Percentiles rank a stretch among this genome's conserved stretches.
Evolutionary conservation across 1,140 invertebrate genomes (phyloP).

Genomic region (Sipha flava): DNA sequence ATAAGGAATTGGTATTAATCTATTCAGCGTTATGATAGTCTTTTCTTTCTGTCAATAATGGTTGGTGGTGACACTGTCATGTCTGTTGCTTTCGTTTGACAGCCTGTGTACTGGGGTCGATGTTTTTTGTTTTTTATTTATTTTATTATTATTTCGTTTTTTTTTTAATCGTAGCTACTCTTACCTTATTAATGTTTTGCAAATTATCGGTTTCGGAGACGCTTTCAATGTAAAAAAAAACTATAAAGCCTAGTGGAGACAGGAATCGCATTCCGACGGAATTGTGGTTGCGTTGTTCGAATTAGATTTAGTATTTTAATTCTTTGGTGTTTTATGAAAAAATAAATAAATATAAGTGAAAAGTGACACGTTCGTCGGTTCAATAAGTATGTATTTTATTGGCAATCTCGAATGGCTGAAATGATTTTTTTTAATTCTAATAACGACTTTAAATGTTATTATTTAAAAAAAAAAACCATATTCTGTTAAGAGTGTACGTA

Average conservation of each 20-base stretch:
- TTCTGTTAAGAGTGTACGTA: conserved; percentile 4
- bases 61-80: neutral
- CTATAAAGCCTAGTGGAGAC: neutral
- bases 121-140: neutral
- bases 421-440: conserved; percentile 9
- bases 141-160: neutral
- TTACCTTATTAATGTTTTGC: neutral
- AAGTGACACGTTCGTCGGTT: conserved; percentile 22
- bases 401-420: conserved; percentile 26
- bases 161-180: neutral
- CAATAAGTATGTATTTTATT: conserved; percentile 26
- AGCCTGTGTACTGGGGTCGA: neutral
- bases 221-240: conserved; percentile 5
- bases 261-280: neutral
- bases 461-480: neutral
- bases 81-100: neutral
- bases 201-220: neutral
- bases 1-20: too few species aligned
- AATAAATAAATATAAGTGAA: neutral
- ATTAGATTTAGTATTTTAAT: neutral
- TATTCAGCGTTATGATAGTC: too few species aligned
- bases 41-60: neutral
- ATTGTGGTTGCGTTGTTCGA: neutral
- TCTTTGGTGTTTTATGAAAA: conserved; percentile 1
- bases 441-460: neutral